Base-by-base conservation (phyloP, 1,140 invertebrate genomes). In the Gonatopus flavifemur region DNA sequence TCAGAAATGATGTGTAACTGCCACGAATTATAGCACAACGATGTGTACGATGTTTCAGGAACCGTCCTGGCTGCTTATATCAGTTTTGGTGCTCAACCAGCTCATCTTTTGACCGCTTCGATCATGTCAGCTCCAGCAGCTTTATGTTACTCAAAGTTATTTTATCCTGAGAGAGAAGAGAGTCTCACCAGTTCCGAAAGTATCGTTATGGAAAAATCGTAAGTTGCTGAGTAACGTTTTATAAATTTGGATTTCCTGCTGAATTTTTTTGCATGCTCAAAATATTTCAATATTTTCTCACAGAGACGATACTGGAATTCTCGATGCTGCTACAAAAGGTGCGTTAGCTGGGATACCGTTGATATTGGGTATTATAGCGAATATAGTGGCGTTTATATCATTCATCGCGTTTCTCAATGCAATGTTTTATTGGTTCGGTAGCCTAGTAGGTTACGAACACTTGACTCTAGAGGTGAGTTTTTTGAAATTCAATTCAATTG, bases 81-180 rank as follows among this genome's bases (percentile, higher is more conserved):
- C 28, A 82, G 82, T 13, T 95, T 94, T 70, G 95, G 94, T 2
- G 93, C 95, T 4, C 83, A 89, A 50, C 83, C 91, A 1, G 81
- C 85, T 0, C 87, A 92, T 74, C 72, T 93, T 15, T 85, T 98
- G 37, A 93, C 93, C 0, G 93, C 96, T 0, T 93, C 91, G 35
- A 86, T 98, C 0, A 98, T 98, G 95, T 91, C 93, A 0, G 95
- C 95, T 1, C 94, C 96, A 0, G 92, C 92, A 19, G 88, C 94
- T 0, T 76, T 98, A 3, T 91, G 89, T 59, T 89, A 86, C 49
- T 85, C 93, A 1, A 98, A 98, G 75, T 76, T 98, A 5, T 83
- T 96, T 57, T 91, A 91, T 78, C 96, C 96, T 0, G 96, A 98
- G 80, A 90, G 86, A 0, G 86, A 91, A 64, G 78, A 85, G 43